A percentile compares a stretch with the other conserved stretches of the same genome.
phyloP scores from a whole-genome alignment of 2,113 vertebrate species.

The Heptranchias perlo region DNA sequence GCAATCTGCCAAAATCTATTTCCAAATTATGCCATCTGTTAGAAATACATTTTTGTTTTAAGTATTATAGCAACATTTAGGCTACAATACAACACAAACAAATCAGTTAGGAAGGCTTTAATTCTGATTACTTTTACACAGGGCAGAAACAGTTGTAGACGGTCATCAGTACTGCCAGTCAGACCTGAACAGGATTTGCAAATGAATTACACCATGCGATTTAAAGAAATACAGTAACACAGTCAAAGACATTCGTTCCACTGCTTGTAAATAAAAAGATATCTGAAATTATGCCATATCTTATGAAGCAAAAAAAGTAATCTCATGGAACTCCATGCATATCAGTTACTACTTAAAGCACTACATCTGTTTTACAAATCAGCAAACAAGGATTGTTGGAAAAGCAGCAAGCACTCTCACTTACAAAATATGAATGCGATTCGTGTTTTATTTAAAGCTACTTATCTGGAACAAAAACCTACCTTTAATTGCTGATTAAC shows the following conservation, averaged over 20 bases:
- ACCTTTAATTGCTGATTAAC: conserved; percentile 50
- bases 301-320: neutral
- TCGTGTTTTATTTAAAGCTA: conserved; percentile 39
- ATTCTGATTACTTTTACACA: neutral
- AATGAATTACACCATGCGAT: neutral
- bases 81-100: neutral
- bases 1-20: neutral
- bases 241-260: neutral
- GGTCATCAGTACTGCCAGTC: neutral
- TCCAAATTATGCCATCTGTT: neutral
- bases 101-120: neutral
- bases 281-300: neutral
- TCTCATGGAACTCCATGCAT: neutral
- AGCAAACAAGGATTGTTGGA: neutral
- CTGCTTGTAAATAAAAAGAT: neutral
- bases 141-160: neutral
- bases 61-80: neutral
- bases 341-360: neutral
- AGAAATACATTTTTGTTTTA: neutral
- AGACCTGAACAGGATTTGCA: neutral
- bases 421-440: neutral
- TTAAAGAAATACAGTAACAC: neutral
- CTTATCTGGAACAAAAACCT: conserved; percentile 44
- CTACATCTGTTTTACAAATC: conserved; percentile 28
- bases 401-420: neutral